Evolutionary conservation across 2,888 invertebrate species (phyloP).

Genomic region (Tetragonula carbonaria): DNA sequence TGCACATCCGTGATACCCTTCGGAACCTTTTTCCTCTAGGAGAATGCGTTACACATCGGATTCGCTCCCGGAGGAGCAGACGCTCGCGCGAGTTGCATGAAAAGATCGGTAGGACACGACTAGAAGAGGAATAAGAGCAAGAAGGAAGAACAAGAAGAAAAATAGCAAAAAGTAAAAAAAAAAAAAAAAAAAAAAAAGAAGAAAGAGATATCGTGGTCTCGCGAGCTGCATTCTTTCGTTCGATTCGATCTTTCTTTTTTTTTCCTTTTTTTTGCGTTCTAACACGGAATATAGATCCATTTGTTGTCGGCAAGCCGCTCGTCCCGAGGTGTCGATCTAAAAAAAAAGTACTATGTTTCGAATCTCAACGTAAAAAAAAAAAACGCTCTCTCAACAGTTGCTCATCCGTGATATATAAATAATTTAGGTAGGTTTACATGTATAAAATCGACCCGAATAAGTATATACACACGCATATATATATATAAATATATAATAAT

Average conservation of each 20-base stretch:
- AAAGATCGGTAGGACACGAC: constrained; percentile 16
- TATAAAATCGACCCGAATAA: constrained; percentile 29
- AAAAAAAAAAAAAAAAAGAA: neutral
- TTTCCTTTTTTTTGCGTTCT: neutral
- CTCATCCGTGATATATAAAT: constrained; percentile 2
- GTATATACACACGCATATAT: constrained; percentile 1
- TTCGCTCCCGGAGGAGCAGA: constrained; percentile 19
- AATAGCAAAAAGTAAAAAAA: neutral
- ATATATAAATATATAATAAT: neutral
- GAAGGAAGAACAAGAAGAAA: neutral
- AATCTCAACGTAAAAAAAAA: constrained; percentile 14
- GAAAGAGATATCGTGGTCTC: constrained; percentile 1
- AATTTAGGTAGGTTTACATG: constrained; percentile 23
- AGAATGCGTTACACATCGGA: constrained; percentile 24
- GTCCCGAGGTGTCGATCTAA: constrained; percentile 31
- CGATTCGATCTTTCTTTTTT: neutral
- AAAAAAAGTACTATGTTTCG: constrained; percentile 1
- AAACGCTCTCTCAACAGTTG: constrained; percentile 22
- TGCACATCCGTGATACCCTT: constrained; percentile 66
- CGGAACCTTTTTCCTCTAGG: constrained; percentile 46
- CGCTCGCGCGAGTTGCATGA: constrained; percentile 8
- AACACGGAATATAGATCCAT: neutral
- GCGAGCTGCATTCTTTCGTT: neutral
- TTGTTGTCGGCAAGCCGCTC: constrained; percentile 25
- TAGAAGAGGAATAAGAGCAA: constrained; percentile 3